phyloP scores from a whole-genome alignment of 1,140 invertebrate genomes.

The Danaus plexippus region DNA sequence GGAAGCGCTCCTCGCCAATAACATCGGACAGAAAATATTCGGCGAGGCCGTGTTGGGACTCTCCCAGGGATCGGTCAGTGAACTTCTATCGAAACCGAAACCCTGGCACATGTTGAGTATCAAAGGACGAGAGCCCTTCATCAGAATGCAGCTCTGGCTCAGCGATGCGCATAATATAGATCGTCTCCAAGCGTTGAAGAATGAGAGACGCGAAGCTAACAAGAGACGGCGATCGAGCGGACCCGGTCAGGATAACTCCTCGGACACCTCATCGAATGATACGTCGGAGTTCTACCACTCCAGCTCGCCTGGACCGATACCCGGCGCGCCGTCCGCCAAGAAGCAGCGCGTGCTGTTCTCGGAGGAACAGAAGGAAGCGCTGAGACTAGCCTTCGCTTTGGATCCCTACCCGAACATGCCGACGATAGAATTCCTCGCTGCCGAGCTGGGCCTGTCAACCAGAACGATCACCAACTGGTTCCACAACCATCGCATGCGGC shows the following conservation, averaged over 20 bases:
- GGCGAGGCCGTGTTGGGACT: slow-evolving; percentile 96
- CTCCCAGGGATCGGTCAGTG: slow-evolving; percentile 97
- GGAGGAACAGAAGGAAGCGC: slow-evolving; percentile 97
- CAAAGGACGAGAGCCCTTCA: slow-evolving; percentile 97
- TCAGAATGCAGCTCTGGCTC: slow-evolving; percentile 98
- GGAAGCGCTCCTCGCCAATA: slow-evolving; percentile 95
- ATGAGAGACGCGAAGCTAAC: slow-evolving; percentile 90
- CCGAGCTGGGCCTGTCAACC: slow-evolving; percentile 91
- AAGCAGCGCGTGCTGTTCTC: slow-evolving; percentile 96
- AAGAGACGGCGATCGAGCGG: slow-evolving; percentile 86
- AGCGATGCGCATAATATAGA: slow-evolving; percentile 96
- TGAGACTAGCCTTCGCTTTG: slow-evolving; percentile 92
- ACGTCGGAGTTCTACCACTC: slow-evolving; percentile 91
- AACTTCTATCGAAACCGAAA: slow-evolving; percentile 97
- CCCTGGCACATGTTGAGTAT: slow-evolving; percentile 99
- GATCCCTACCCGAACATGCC: slow-evolving; percentile 97
- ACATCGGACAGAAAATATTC: slow-evolving; percentile 98
- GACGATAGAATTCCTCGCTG: slow-evolving; percentile 95
- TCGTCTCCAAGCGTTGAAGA: slow-evolving; percentile 87
- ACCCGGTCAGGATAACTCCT: slow-evolving; percentile 87
- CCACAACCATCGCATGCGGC: slow-evolving; percentile 98
- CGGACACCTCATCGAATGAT: slow-evolving; percentile 89
- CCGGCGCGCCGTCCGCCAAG: slow-evolving; percentile 84
- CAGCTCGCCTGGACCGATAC: slow-evolving; percentile 80
- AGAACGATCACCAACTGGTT: slow-evolving; percentile 99